Percentiles rank a stretch among this genome's conserved stretches.
Conservation (phyloP, 2,113 vertebrate species). For the Camelus dromedarius region DNA sequence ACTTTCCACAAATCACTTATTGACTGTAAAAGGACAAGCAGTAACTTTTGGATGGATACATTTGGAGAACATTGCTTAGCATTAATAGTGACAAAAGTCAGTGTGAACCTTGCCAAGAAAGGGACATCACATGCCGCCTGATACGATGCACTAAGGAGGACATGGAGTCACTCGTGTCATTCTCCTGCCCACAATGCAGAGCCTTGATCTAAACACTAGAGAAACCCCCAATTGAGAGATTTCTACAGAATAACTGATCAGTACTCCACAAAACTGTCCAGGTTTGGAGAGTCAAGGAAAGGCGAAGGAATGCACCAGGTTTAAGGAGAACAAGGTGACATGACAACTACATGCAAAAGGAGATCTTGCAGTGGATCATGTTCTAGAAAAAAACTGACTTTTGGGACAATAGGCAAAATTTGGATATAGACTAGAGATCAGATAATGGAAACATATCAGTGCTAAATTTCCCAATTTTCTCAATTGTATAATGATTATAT, state of each 20-base stretch:
- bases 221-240: not conserved
- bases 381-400: not conserved
- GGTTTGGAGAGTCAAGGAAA: not conserved
- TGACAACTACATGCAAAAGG: not conserved
- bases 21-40: conserved; percentile 9
- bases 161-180: not conserved
- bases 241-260: not conserved
- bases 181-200: not conserved
- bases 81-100: not conserved
- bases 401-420: not conserved
- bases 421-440: not conserved
- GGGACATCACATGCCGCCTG: not conserved
- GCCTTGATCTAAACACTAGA: not conserved
- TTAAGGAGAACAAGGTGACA: not conserved
- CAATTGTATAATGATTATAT: not conserved
- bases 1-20: not conserved
- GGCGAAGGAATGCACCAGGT: not conserved
- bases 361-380: not conserved
- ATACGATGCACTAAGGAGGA: not conserved
- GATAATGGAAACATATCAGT: not conserved
- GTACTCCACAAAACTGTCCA: not conserved
- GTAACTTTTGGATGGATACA: not conserved
- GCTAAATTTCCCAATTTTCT: not conserved
- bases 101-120: not conserved
- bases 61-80: not conserved